Percentiles rank a stretch among this genome's conserved stretches.
These are phyloP conservation scores for Psettodes erumei DNA, from an alignment of 2,113 vertebrate species.

Conservation along the genomic window DNA sequence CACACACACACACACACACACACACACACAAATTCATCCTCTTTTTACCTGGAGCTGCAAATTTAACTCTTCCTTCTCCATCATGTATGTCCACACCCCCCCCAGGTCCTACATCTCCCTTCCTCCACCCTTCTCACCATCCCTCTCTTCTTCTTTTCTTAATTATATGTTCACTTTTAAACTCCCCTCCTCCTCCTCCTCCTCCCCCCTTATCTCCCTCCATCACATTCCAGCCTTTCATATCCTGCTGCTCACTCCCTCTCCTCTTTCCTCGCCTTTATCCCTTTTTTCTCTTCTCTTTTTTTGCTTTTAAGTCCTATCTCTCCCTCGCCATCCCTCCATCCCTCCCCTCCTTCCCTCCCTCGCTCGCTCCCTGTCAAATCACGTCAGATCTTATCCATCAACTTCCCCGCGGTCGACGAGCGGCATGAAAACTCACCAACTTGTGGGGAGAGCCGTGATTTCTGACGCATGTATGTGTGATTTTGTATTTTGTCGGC, in stretches of 20 bases:
- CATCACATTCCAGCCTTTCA: conserved; percentile 39
- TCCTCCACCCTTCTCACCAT: not conserved
- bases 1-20: no score
- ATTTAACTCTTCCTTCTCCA: not conserved
- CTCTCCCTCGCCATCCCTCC: not conserved
- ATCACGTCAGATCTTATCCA: conserved; percentile 45
- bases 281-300: not conserved
- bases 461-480: not conserved
- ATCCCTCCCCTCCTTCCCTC: not conserved
- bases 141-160: not conserved
- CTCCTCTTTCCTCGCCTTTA: not conserved
- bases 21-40: no score
- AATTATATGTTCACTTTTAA: not conserved
- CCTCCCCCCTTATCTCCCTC: not conserved
- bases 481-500: not conserved
- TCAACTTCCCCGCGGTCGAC: not conserved
- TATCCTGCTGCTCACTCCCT: not conserved
- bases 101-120: not conserved
- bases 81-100: not conserved
- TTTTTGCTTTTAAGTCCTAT: conserved; percentile 21
- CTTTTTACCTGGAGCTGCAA: not conserved
- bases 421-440: conserved; percentile 26
- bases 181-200: not conserved
- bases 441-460: not conserved
- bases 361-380: conserved; percentile 28